Evolutionary conservation across 1,140 invertebrate genomes (phyloP).

Genomic region (Habropoda laboriosa): DNA sequence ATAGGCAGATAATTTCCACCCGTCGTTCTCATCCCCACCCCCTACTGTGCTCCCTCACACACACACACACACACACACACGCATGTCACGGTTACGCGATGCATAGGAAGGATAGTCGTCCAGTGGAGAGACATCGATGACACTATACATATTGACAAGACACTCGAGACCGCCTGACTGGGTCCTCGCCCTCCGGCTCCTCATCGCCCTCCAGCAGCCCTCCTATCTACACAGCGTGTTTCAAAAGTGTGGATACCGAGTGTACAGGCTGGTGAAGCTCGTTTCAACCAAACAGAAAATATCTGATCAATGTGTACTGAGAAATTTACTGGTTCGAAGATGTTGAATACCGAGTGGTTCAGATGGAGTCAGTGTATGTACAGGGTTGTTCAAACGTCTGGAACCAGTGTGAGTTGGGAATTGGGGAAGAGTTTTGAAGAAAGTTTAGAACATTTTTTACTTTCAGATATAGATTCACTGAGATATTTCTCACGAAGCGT

Average conservation of each 20-base stretch:
- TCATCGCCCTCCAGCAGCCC: constrained; percentile 55
- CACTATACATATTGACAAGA: constrained; percentile 81
- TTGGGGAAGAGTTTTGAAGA: too few relatives aligned
- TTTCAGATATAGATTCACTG: too few relatives aligned
- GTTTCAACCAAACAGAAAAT: too few relatives aligned
- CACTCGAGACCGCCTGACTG: constrained; percentile 74
- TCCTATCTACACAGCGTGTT: neutral
- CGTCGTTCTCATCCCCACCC: neutral
- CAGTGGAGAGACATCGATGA: constrained; percentile 79
- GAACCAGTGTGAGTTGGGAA: too few relatives aligned
- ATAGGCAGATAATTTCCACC: constrained; percentile 41
- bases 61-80: neutral
- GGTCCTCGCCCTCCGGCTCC: constrained; percentile 60
- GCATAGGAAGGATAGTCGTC: constrained; percentile 69
- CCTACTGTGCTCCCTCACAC: neutral
- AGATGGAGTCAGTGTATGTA: too few relatives aligned
- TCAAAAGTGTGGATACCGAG: neutral
- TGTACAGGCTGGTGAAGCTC: too few relatives aligned
- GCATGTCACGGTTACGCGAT: constrained; percentile 47
- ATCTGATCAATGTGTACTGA: too few relatives aligned
- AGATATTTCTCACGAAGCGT: too few relatives aligned
- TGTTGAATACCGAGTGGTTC: too few relatives aligned
- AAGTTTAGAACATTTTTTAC: too few relatives aligned
- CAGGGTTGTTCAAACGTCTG: too few relatives aligned
- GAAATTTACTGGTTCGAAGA: too few relatives aligned